These are phyloP conservation scores for Musca domestica DNA, from an alignment of 1,140 invertebrate species.

Conservation along the genomic window DNA sequence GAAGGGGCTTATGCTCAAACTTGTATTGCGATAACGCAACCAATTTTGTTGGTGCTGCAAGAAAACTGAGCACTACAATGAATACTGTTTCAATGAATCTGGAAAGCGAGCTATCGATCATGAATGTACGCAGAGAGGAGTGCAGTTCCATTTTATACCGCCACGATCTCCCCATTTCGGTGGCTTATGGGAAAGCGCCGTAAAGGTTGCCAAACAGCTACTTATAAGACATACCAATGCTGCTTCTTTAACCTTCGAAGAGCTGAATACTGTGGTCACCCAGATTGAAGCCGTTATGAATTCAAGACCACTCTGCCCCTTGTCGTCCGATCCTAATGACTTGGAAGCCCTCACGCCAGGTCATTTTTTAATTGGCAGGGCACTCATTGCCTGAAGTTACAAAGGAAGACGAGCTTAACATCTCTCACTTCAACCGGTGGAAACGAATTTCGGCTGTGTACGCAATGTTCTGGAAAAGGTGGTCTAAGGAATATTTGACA, in stretches of 20 bases:
- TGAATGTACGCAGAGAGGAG: no score
- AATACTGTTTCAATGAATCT: neutral
- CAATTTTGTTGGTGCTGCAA: slow-evolving; percentile 32
- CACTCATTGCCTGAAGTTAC: slow-evolving; percentile 34
- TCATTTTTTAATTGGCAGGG: slow-evolving; percentile 25
- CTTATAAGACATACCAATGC: slow-evolving; percentile 27
- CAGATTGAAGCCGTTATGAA: slow-evolving; percentile 38
- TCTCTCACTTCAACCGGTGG: neutral
- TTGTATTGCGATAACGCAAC: slow-evolving; percentile 40
- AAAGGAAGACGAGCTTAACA: slow-evolving; percentile 1
- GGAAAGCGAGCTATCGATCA: no score
- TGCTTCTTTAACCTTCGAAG: slow-evolving; percentile 32
- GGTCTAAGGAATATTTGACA: slow-evolving; percentile 1
- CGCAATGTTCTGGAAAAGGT: slow-evolving; percentile 11
- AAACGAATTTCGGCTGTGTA: neutral
- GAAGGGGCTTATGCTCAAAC: slow-evolving; percentile 28
- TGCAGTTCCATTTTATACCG: no score
- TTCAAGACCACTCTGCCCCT: slow-evolving; percentile 31
- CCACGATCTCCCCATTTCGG: slow-evolving; percentile 42
- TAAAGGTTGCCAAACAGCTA: slow-evolving; percentile 34
- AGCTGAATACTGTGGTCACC: slow-evolving; percentile 28
- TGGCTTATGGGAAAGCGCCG: slow-evolving; percentile 44
- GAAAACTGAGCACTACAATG: slow-evolving; percentile 24
- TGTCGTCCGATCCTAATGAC: slow-evolving; percentile 38
- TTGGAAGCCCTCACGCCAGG: slow-evolving; percentile 37